phyloP scores from a whole-genome alignment of 1,140 invertebrate species.

The Pemphigus obesinymphae region DNA sequence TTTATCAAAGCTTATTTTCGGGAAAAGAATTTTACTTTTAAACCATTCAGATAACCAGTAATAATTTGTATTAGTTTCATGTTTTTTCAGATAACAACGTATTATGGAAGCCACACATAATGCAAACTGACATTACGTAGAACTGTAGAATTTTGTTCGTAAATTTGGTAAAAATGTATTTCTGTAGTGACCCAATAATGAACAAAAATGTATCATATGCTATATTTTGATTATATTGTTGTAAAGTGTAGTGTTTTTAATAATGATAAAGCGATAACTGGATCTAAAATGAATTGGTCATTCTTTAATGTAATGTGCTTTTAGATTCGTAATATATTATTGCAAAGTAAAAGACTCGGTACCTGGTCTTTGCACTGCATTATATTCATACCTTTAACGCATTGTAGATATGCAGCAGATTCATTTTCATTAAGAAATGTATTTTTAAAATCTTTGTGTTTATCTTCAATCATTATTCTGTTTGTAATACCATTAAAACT shows the following conservation, averaged over 20 bases:
- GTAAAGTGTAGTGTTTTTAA: not conserved
- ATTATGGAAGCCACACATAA: too few species aligned
- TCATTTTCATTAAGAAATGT: not conserved
- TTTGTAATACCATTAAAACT: not conserved
- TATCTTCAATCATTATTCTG: not conserved
- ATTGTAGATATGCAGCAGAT: not conserved
- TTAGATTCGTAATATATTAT: not conserved
- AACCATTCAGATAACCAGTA: not conserved
- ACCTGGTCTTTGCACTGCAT: not conserved
- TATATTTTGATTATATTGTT: not conserved
- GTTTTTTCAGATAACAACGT: not conserved
- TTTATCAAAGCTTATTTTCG: not conserved
- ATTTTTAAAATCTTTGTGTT: not conserved
- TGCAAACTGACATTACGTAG: not conserved
- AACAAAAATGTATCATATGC: not conserved
- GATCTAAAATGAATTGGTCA: not conserved
- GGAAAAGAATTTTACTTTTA: not conserved
- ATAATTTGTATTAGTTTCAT: not conserved
- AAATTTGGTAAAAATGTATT: not conserved
- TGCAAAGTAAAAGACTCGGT: not conserved
- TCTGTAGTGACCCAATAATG: not conserved
- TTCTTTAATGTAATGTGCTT: not conserved
- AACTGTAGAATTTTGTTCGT: not conserved
- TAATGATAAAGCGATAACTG: not conserved
- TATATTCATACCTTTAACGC: not conserved